Conservation (phyloP, 2,113 vertebrate species). For the Cyanoliseus patagonus region DNA sequence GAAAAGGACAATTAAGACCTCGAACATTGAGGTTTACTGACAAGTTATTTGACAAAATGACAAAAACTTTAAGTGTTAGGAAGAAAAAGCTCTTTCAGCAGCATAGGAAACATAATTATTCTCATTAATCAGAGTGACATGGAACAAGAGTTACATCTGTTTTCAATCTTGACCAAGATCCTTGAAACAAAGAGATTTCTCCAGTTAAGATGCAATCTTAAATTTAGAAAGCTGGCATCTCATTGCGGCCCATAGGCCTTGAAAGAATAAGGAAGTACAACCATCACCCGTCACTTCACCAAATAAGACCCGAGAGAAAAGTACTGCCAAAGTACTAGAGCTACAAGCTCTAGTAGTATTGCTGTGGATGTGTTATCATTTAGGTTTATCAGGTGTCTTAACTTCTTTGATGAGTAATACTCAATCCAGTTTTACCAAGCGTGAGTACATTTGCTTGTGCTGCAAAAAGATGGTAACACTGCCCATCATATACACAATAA, state of each 20-base stretch:
- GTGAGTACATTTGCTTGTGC: background rate
- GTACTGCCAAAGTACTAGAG: background rate
- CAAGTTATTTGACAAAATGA: background rate
- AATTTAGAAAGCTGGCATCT: background rate
- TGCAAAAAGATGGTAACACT: background rate
- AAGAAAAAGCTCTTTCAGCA: background rate
- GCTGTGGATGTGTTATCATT: background rate
- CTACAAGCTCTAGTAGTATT: background rate
- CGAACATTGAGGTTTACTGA: background rate
- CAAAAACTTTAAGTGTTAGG: background rate
- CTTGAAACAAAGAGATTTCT: background rate
- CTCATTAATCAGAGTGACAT: accelerated
- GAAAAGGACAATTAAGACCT: background rate
- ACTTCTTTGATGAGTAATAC: background rate
- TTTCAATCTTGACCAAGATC: background rate
- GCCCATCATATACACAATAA: background rate
- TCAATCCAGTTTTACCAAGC: background rate
- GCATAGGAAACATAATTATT: accelerated
- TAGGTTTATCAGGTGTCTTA: background rate
- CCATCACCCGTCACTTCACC: background rate
- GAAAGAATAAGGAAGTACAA: background rate
- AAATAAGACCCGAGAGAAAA: background rate
- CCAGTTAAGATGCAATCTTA: background rate
- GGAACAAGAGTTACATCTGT: background rate
- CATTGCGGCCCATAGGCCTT: background rate